Conservation (phyloP, 2,113 vertebrate species). For the Pollimyrus isidori region DNA sequence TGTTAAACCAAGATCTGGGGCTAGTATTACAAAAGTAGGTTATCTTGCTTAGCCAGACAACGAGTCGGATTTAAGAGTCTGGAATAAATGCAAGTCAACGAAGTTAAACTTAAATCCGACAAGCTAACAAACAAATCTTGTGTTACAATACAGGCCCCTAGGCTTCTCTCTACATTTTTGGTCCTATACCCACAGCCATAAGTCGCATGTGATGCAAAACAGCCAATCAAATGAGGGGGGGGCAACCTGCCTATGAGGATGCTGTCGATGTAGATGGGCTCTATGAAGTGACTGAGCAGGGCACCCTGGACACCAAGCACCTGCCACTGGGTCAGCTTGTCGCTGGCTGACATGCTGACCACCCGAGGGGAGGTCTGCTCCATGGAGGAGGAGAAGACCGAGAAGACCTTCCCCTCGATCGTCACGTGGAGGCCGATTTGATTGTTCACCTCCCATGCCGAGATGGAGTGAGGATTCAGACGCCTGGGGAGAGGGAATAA, state of each 20-base stretch:
- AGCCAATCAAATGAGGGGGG: not conserved
- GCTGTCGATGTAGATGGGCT: conserved; percentile 78
- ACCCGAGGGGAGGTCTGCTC: conserved; percentile 49
- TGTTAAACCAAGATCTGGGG: not conserved
- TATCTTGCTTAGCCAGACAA: not conserved
- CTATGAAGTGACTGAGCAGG: conserved; percentile 84
- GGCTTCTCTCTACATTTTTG: not conserved
- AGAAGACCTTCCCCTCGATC: conserved; percentile 79
- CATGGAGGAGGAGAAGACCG: conserved; percentile 61
- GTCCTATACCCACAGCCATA: not conserved
- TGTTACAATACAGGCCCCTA: not conserved
- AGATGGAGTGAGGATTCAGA: conserved; percentile 71
- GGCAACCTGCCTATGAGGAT: conserved; percentile 75
- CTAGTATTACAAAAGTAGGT: not conserved
- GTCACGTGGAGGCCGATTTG: conserved; percentile 79
- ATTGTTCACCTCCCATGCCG: conserved; percentile 72
- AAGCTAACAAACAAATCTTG: not conserved
- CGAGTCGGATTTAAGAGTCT: not conserved
- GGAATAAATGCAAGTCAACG: not conserved
- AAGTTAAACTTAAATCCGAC: not conserved
- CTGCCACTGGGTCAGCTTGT: conserved; percentile 90
- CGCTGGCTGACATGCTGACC: conserved; percentile 81
- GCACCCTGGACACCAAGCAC: conserved; percentile 89
- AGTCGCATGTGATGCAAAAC: not conserved
- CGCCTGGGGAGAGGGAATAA: conserved; percentile 45